Evolutionary conservation across 2,797 vertebrate genomes (phyloP), one percentile per base, ranked within the genome.

Genomic region (Phalanger gymnotis): DNA sequence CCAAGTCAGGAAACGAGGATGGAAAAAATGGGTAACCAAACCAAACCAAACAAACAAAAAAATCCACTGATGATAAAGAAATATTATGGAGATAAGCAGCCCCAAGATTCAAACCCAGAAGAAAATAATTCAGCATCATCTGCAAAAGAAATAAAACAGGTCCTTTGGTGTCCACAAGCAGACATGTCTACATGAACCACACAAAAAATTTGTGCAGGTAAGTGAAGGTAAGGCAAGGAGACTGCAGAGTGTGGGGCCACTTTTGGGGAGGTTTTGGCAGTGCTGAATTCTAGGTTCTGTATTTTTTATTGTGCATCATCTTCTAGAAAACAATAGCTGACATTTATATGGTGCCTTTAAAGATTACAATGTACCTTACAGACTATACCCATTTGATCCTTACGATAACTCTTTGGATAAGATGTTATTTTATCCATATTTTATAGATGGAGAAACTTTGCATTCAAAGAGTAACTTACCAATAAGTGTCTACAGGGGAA

Each of bases 141-240:
- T 11, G 11, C 9, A 16, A 53, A 92, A 30, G 56, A 93, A 34
- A 54, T 95, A 61, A 16, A 55, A 73, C 53, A 55, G 4, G 54
- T 14, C 61, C 73, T 25, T 16, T 66, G 61, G 61, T 66, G 14
- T 54, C 54, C 55, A 55, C 53, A 27, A 13, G 30, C 56, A 30
- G 92, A 54, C 34, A 53, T 91, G 93, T 6, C 91, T 92, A 95
- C 52, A 56, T 93, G 95, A 55, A 58, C 30, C 56, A 92, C 90
- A 54, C 61, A 56, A 1, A n/a, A 56, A 40, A 47, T 2, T 81
- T 19, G 73, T 27, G 22, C 22, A 81, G 19, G 22, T 47, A 27
- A 81, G 73, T 81, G 47, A 81, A 81, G 22, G 73, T 27, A 47
- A 73, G 6, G 47, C 40, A 47, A 81, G 22, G 7, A 81, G 30